These are phyloP conservation scores for Lota lota DNA, from an alignment of 2,113 vertebrate genomes.

Conservation along the genomic window DNA sequence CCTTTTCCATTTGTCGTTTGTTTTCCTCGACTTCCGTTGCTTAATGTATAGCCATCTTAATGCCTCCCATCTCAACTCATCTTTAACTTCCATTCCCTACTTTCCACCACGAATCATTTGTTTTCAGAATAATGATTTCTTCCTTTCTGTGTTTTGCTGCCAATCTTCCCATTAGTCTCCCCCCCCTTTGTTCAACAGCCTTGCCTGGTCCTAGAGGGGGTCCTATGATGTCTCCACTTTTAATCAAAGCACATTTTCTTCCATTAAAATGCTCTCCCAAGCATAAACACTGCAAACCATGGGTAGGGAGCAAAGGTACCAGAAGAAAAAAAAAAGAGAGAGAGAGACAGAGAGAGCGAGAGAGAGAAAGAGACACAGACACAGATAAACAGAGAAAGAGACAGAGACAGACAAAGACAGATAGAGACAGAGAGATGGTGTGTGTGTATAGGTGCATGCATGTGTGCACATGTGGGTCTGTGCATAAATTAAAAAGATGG, in stretches of 20 bases:
- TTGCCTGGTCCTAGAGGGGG: constrained; percentile 27
- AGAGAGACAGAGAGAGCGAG: constrained; percentile 18
- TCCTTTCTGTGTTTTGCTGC: no score
- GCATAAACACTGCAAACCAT: constrained; percentile 49
- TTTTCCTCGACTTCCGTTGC: no score
- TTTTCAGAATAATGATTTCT: no score
- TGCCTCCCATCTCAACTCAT: no score
- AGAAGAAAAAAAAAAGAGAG: constrained; percentile 34
- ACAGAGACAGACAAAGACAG: constrained; percentile 21
- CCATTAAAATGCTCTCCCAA: constrained; percentile 56
- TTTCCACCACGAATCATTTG: no score
- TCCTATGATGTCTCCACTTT: constrained; percentile 49
- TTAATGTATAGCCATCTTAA: no score
- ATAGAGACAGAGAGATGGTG: not conserved
- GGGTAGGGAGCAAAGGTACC: constrained; percentile 33
- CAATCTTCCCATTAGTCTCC: constrained; percentile 39
- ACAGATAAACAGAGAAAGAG: constrained; percentile 22
- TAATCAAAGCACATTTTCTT: constrained; percentile 59
- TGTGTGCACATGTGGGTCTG: not conserved
- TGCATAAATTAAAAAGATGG: not conserved
- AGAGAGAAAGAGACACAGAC: not conserved
- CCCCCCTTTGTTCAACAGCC: constrained; percentile 31
- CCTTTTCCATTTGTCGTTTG: no score
- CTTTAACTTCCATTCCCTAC: no score
- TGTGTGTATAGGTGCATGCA: constrained; percentile 5